Base-by-base conservation (phyloP, 2,797 vertebrate species). In the Apodemus agrarius region DNA sequence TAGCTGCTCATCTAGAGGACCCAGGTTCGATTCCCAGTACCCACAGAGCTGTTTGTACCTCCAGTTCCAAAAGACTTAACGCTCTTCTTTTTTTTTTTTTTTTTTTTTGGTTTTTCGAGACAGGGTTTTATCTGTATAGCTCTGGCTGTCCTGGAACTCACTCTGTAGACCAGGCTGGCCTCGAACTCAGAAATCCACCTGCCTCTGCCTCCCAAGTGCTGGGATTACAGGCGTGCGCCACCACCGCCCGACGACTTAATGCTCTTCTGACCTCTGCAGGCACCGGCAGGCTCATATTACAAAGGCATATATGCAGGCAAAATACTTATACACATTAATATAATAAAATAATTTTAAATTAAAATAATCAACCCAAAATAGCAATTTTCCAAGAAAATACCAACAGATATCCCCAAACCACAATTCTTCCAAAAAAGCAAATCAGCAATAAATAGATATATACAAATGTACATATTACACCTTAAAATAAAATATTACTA, bases 361-460 rank as follows among this genome's bases (percentile, higher is more conserved):
- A 63, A 63, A 84, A 84, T 65, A 46, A 83, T 31, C 61, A 65
- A 92, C 81, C 34, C 59, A 89, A 95, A 96, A 57, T 4, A 92
- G 43, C 83, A 93, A 94, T 93, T 91, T 88, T 96, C 89, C 29
- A 97, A 69, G 61, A 43, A 97, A 96, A 94, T n/a, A 75, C 3
- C 43, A 83, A 46, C 6, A 29, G 22, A 46, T 34, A 93, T 46
- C 86, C 75, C 94, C 94, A 96, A 86, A 26, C 34, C 22, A 85
- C 31, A 96, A 95, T 54, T 49, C 34, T 89, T 96, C 29, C 69
- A 91, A 79, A 94, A 82, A 91, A 54, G 34, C 37, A 96, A 86
- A n/a, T 17, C 76, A 43, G 52, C 29, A 90, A 31, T 83, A 91
- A 79, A 69, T 8, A 65, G 49, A 57, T 31, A 80, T 29, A 69